These are phyloP conservation scores for Tigriopus japonicus DNA, from an alignment of 1,140 invertebrate species.

Conservation along the genomic window DNA sequence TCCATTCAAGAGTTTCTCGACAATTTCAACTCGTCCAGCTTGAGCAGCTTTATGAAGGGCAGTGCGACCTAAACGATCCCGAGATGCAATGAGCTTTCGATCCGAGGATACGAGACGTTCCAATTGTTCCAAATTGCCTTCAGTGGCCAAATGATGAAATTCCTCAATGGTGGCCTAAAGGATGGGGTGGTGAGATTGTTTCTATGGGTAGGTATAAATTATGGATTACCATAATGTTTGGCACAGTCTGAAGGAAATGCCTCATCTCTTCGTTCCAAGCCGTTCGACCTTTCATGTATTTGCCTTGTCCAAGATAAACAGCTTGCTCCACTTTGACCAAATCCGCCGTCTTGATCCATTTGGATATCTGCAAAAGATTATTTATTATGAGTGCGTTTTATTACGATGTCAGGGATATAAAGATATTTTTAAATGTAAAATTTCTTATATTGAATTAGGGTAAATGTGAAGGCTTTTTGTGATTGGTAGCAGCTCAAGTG, in stretches of 20 bases:
- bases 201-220: too few species aligned
- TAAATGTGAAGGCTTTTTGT: too few species aligned
- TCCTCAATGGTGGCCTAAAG: constrained; percentile 17
- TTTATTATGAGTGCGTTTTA: too few species aligned
- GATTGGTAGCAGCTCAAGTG: too few species aligned
- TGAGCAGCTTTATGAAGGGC: constrained; percentile 18
- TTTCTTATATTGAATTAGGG: too few species aligned
- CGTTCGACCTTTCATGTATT: constrained; percentile 26
- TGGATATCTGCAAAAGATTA: constrained; percentile 18
- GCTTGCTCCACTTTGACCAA: constrained; percentile 27
- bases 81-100: constrained; percentile 13
- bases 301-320: constrained; percentile 29
- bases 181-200: too few species aligned
- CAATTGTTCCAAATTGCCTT: constrained; percentile 17
- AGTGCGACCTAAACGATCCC: constrained; percentile 15
- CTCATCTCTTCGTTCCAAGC: constrained; percentile 28
- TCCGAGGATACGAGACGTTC: constrained; percentile 15
- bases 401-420: too few species aligned
- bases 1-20: constrained; percentile 15
- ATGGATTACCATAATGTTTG: constrained; percentile 17
- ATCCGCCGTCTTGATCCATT: constrained; percentile 25
- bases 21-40: constrained; percentile 14
- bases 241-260: constrained; percentile 20
- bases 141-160: constrained; percentile 18
- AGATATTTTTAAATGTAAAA: too few species aligned